These are phyloP conservation scores for Rhingia campestris DNA, from an alignment of 2,888 invertebrate species.

Conservation along the genomic window DNA sequence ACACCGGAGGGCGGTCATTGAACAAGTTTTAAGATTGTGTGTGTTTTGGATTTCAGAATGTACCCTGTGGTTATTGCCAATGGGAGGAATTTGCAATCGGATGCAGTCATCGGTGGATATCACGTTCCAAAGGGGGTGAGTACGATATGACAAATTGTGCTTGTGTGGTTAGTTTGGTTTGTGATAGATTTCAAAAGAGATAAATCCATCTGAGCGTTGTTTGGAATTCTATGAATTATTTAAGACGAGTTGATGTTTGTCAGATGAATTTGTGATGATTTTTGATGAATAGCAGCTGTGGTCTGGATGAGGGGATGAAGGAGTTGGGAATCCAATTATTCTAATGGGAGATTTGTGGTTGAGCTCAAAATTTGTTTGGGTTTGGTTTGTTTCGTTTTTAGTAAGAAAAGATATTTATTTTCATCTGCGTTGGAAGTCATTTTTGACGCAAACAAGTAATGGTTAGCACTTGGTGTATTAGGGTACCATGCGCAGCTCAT, in stretches of 20 bases:
- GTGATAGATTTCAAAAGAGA: not conserved
- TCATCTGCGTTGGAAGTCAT: no score
- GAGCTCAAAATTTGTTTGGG: not conserved
- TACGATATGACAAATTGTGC: constrained; percentile 44
- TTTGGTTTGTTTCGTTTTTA: no score
- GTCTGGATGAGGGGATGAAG: not conserved
- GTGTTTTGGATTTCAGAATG: constrained; percentile 84
- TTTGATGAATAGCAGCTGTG: not conserved
- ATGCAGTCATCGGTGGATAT: constrained; percentile 90
- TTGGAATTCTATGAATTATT: constrained; percentile 4
- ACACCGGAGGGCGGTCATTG: not conserved
- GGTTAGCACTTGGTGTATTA: no score
- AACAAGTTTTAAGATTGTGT: not conserved
- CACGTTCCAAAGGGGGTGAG: constrained; percentile 91
- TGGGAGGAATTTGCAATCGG: constrained; percentile 89
- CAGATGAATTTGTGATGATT: not conserved
- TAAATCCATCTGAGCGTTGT: not conserved
- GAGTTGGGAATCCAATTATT: not conserved
- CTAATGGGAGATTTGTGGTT: not conserved
- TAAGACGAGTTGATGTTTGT: not conserved
- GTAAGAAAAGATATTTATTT: no score
- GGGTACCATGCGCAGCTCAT: no score
- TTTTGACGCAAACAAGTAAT: no score
- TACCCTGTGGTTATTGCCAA: constrained; percentile 92
- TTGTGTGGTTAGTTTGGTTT: not conserved